Evolutionary conservation across 2,888 invertebrate genomes (phyloP), one percentile per base, ranked within the genome.

Genomic region (Drosophila leonis): DNA sequence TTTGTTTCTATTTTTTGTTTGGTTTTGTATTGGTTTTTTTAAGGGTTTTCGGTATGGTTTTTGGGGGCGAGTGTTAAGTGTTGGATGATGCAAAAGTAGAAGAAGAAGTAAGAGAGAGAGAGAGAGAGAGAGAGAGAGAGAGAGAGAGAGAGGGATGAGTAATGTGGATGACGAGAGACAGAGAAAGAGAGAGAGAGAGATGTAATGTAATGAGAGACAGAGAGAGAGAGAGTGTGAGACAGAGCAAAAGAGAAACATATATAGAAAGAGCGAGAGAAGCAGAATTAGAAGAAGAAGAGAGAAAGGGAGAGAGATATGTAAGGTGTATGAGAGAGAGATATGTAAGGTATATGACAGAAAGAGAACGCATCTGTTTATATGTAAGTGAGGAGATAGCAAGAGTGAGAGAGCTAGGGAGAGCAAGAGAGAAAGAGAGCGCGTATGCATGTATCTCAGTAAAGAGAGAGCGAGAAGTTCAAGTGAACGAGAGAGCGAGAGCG

Each of bases 81-180:
- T 72, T 73, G 44, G 41, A 68, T 54, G 62, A 63, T 70, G 77
- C 31, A 55, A 27, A 24, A 66, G 35, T 12, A 51, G 44, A 61
- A 62, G 31, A 33, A 65, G 65, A 65, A 41, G 46, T n/a, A n/a
- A n/a, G n/a, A n/a, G n/a, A n/a, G n/a, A n/a, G n/a, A n/a, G n/a
- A n/a, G n/a, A n/a, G n/a, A n/a, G n/a, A n/a, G n/a, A 63, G 48
- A 70, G 48, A 68, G 46, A 68, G 49, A 54, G 59, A 68, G 57
- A 24, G 18, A 64, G 44, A 63, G 35, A 39, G 27, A 59, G 29
- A 60, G 37, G 55, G n/a, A 44, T 46, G 1, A 31, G 18, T 15
- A 15, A 27, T 46, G 9, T 44, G 12, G 13, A 44, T 24, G 44
- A 44, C 15, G 44, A 24, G n/a, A n/a, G 10, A 44, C 4, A 15